phyloP scores from a whole-genome alignment of 2,113 vertebrate species.

The Chinchilla lanigera region DNA sequence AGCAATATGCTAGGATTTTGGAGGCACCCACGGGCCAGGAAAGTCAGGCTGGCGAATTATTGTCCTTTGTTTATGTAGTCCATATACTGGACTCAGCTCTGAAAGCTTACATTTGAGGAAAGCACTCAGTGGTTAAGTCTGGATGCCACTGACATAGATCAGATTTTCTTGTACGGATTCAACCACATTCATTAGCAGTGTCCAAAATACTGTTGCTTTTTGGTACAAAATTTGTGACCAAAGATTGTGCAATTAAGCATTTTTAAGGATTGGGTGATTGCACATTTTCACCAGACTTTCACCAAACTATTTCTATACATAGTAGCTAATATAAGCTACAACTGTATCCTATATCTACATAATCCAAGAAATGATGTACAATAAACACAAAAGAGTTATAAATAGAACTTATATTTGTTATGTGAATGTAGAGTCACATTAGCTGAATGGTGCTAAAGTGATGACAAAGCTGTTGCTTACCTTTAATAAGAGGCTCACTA shows the following conservation, averaged over 20 bases:
- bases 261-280: not conserved
- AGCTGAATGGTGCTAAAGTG: not conserved
- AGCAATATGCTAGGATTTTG: not conserved
- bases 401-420: not conserved
- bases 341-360: not conserved
- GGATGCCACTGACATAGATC: not conserved
- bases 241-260: not conserved
- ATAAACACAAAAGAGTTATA: not conserved
- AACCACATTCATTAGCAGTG: not conserved
- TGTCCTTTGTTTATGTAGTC: not conserved
- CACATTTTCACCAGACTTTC: not conserved
- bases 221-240: not conserved
- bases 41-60: not conserved
- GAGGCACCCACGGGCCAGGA: rapidly evolving
- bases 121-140: not conserved
- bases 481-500: not conserved
- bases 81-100: not conserved
- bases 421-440: not conserved
- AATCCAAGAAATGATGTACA: not conserved
- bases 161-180: not conserved
- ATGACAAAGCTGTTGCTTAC: constrained; percentile 45
- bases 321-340: not conserved
- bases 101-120: not conserved
- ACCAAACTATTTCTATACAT: too few species aligned
- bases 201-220: not conserved